Base-by-base conservation (phyloP, 2,113 vertebrate species). In the Acrocephalus arundinaceus region DNA sequence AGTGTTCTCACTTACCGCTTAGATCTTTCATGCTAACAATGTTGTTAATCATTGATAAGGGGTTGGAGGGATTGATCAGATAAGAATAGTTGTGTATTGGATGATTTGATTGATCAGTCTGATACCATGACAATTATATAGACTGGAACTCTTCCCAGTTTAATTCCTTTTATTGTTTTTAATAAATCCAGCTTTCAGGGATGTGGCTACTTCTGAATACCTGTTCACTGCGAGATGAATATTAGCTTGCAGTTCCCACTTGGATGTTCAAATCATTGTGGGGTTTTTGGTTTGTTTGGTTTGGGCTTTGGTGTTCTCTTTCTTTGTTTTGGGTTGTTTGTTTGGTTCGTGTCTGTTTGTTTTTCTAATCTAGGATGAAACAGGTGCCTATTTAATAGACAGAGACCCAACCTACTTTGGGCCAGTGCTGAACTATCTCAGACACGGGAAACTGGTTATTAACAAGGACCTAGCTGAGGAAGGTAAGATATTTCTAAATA, bases 301-400 rank as follows among this genome's bases (percentile, higher is more conserved):
- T 51, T 63, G 51, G 61, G 37, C 10, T 80, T 67, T 39, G 55
- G 33, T 22, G 49, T 80, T 51, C 65, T 45, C 11, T 62, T 80
- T 18, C 20, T 89, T 82, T 65, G 33, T 37, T 54, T 71, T 81
- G 48, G 59, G 31, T 35, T 77, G 54, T 63, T 93, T 63, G 58
- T 11, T 70, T 74, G 61, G 43, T 18, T 52, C 74, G 71, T 43
- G 46, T 83, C 85, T 49, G 37, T 74, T 89, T 79, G 19, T 77
- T 84, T 63, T 37, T 83, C 85, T 63, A 85, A 94, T 93, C 43
- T 78, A 99, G 99, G 99, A 99, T 97, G 99, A 99, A 97, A 99
- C 98, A 16, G 99, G 99, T 97, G 99, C 99, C 97, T 99, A 99
- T 98, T 98, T 99, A 97, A 99, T 99, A 88, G 99, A 99, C 98